A percentile compares a stretch with the other conserved stretches of the same genome.
phyloP scores from a whole-genome alignment of 2,888 invertebrate genomes.

The Platypus cylindrus region DNA sequence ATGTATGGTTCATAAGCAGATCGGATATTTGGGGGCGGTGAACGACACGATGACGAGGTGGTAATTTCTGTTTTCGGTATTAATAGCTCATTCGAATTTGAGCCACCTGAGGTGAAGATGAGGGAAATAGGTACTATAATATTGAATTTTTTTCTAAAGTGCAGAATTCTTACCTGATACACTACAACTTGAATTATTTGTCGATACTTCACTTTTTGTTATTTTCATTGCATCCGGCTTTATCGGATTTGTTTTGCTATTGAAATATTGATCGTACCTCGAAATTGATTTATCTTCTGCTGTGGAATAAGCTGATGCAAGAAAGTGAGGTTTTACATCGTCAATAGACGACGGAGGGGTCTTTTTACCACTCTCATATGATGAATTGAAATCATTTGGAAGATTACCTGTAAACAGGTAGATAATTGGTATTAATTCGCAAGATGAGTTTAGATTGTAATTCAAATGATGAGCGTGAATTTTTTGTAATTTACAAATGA shows the following conservation, averaged over 20 bases:
- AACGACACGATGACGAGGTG: conserved; percentile 30
- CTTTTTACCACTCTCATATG: conserved; percentile 27
- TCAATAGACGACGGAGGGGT: conserved; percentile 27
- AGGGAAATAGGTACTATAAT: too few relatives aligned
- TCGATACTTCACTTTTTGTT: conserved; percentile 38
- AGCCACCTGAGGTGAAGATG: conserved; percentile 3
- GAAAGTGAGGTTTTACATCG: conserved; percentile 37
- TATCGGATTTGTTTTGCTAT: conserved; percentile 22
- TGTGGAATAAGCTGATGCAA: conserved; percentile 28
- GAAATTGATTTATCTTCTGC: conserved; percentile 21
- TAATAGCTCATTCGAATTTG: conserved; percentile 42
- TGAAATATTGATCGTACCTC: conserved; percentile 30
- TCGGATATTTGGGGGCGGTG: conserved; percentile 39
- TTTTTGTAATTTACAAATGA: too few relatives aligned
- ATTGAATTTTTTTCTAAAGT: too few relatives aligned
- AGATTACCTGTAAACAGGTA: conserved; percentile 4
- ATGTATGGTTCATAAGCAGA: conserved; percentile 49
- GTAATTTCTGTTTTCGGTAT: conserved; percentile 55
- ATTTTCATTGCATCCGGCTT: conserved; percentile 38
- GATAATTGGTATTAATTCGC: too few relatives aligned
- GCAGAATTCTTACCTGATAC: conserved; percentile 23
- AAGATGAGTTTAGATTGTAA: too few relatives aligned
- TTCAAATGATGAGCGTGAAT: too few relatives aligned
- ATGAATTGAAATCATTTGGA: conserved; percentile 20
- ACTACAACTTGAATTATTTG: conserved; percentile 34